phyloP scores from a whole-genome alignment of 2,113 vertebrate genomes.

The Calonectris borealis region DNA sequence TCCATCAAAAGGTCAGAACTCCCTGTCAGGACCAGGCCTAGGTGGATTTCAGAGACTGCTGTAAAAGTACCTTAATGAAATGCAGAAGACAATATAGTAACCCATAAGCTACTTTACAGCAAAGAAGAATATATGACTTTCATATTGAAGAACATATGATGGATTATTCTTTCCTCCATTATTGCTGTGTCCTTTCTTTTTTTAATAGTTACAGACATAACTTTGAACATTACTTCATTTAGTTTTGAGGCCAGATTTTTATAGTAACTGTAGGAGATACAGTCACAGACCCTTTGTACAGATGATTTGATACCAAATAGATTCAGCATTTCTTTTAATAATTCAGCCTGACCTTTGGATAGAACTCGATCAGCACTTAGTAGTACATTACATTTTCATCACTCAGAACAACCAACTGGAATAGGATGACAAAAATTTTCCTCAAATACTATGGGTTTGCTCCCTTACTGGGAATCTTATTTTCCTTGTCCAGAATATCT shows the following conservation, averaged over 20 bases:
- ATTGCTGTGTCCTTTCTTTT: background rate
- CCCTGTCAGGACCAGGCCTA: background rate
- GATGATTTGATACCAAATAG: background rate
- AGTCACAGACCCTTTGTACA: background rate
- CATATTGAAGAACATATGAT: background rate
- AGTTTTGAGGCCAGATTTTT: background rate
- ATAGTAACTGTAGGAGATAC: background rate
- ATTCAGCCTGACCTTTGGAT: background rate
- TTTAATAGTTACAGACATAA: background rate
- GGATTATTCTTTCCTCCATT: background rate
- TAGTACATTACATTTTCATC: background rate
- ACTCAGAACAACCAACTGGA: background rate
- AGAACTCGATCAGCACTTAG: background rate
- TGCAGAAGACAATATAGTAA: background rate
- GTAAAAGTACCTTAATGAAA: conserved; percentile 15
- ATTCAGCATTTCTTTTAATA: background rate
- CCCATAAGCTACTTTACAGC: background rate
- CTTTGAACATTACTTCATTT: background rate
- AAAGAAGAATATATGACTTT: background rate
- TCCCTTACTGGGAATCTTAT: background rate
- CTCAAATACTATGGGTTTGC: background rate
- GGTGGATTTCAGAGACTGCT: background rate
- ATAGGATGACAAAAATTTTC: background rate
- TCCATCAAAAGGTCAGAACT: background rate
- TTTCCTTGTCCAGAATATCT: background rate